phyloP scores from a whole-genome alignment of 35 echinoderm and acorn worm species.

The Chiridota heheva region DNA sequence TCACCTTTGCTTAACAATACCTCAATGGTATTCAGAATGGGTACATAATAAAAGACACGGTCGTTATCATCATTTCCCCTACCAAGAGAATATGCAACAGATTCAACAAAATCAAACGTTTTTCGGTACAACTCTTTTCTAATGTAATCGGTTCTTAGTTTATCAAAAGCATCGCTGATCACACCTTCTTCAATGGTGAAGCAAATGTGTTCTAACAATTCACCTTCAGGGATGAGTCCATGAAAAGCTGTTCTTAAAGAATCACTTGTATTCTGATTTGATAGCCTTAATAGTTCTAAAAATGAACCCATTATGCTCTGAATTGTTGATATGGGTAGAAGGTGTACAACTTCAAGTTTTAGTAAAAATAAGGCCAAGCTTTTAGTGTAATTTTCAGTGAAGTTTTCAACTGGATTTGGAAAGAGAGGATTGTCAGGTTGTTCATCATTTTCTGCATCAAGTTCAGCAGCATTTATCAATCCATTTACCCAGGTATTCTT shows the following conservation, averaged over 20 bases:
- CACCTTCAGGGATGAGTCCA: neutral
- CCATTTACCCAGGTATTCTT: neutral
- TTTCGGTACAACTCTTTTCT: constrained; percentile 3
- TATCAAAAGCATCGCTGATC: neutral
- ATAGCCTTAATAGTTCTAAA: neutral
- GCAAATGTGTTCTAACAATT: neutral
- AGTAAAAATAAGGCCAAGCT: constrained; percentile 8
- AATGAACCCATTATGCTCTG: neutral
- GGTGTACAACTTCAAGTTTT: constrained; percentile 9
- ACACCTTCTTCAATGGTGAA: neutral
- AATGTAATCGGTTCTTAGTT: neutral
- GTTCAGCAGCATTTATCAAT: neutral
- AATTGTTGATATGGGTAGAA: constrained; percentile 15
- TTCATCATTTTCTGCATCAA: neutral
- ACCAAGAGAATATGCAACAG: too few species aligned
- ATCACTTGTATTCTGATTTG: neutral
- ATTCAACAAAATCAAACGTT: too few species aligned
- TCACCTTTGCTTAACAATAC: neutral
- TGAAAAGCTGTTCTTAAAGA: neutral
- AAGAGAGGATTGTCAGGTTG: neutral
- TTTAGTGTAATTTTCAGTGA: neutral
- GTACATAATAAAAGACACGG: too few species aligned
- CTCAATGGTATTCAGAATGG: constrained; percentile 4
- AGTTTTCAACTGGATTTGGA: constrained; percentile 16
- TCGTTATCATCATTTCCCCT: too few species aligned